Percentiles rank a stretch among this genome's conserved stretches.
These are phyloP conservation scores for Ceratosolen solmsi DNA, from an alignment of 1,140 invertebrate species.

Conservation along the genomic window DNA sequence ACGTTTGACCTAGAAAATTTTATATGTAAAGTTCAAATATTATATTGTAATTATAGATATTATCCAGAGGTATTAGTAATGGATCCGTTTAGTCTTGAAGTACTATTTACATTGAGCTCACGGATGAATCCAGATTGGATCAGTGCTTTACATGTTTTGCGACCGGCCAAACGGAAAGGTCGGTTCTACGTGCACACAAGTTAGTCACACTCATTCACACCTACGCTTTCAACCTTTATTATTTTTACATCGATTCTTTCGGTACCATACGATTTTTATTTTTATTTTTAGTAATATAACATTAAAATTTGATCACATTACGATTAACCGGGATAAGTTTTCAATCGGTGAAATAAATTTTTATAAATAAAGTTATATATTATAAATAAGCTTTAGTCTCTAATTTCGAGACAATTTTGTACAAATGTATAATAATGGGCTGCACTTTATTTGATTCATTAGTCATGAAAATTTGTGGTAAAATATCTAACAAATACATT, in stretches of 20 bases:
- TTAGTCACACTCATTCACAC: conserved; percentile 75
- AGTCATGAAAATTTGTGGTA: conserved; percentile 43
- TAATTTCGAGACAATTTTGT: conserved; percentile 48
- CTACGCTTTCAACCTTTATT: conserved; percentile 66
- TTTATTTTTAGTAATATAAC: conserved; percentile 49
- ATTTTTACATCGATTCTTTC: conserved; percentile 56
- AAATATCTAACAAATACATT: conserved; percentile 44
- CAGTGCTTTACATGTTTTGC: conserved; percentile 91
- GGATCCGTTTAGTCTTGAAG: conserved; percentile 95
- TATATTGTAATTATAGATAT: conserved; percentile 78
- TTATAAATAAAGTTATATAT: conserved; percentile 30
- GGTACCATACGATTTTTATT: conserved; percentile 40
- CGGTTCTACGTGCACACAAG: conserved; percentile 74
- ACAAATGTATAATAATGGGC: conserved; percentile 47
- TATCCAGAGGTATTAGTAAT: conserved; percentile 98
- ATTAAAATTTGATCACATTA: conserved; percentile 34
- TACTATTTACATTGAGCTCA: conserved; percentile 93
- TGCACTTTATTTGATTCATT: conserved; percentile 44
- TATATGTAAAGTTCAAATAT: background rate
- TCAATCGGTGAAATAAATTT: background rate
- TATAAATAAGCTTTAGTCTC: conserved; percentile 41
- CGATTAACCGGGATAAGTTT: conserved; percentile 21
- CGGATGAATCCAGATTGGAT: conserved; percentile 99
- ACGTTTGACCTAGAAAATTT: no score
- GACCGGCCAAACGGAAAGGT: conserved; percentile 89